Evolutionary conservation across 30 jellyfish, hydroid and myxozoan species (phyloP).

Genomic region (Pseudorhiza aurosa): DNA sequence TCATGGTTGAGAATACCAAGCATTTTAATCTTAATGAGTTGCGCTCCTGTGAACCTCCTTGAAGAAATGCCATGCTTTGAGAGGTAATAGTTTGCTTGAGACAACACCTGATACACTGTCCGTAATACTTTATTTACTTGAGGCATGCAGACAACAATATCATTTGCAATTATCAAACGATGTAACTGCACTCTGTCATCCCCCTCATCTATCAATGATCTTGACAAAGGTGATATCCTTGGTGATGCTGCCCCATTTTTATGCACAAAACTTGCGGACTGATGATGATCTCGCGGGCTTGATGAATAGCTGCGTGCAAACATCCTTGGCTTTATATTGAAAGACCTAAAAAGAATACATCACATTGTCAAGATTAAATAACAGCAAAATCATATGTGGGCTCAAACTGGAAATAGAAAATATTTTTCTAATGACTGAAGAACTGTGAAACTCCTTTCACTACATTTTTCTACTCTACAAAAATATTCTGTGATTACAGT

Average conservation of each 20-base stretch:
- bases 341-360: background rate
- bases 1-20: conserved; percentile 94
- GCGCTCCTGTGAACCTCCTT: conserved; percentile 97
- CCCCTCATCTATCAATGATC: conserved; percentile 41
- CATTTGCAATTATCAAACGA: conserved; percentile 87
- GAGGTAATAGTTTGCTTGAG: conserved; percentile 96
- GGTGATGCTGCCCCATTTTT: conserved; percentile 46
- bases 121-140: conserved; percentile 94
- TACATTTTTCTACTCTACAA: no score
- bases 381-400: background rate
- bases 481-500: no score
- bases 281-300: conserved; percentile 1
- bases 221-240: conserved; percentile 26
- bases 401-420: background rate
- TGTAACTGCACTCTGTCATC: conserved; percentile 76
- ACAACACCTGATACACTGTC: conserved; percentile 92
- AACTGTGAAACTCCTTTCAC: no score
- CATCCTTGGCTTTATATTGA: background rate
- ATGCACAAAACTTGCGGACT: conserved; percentile 45
- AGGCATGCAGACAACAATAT: conserved; percentile 97
- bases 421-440: background rate
- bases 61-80: conserved; percentile 97
- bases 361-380: background rate
- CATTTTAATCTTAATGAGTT: conserved; percentile 92
- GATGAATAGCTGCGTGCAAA: conserved; percentile 24